A percentile compares a stretch with the other conserved stretches of the same genome.
These are phyloP conservation scores for Charaxes varanes DNA, from an alignment of 1,140 invertebrate species.

Conservation along the genomic window DNA sequence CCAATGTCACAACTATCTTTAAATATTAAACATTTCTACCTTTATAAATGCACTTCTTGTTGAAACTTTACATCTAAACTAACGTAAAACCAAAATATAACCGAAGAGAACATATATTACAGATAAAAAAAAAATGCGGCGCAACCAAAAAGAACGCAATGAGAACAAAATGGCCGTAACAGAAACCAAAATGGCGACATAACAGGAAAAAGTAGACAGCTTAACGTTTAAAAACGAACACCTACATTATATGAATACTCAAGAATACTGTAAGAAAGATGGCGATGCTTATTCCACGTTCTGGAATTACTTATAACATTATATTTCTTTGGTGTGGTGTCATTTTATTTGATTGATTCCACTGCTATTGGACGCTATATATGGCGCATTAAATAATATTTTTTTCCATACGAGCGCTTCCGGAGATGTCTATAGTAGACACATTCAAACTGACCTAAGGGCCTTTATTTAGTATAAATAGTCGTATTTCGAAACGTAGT, in stretches of 20 bases:
- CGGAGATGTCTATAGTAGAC: too few species aligned
- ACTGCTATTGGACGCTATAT: slow-evolving; percentile 65
- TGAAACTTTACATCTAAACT: slow-evolving; percentile 50
- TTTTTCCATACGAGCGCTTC: slow-evolving; percentile 5
- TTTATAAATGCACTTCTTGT: slow-evolving; percentile 72
- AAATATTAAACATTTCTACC: slow-evolving; percentile 64
- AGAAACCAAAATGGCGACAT: slow-evolving; percentile 15
- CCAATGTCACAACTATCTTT: slow-evolving; percentile 50
- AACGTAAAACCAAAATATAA: slow-evolving; percentile 37
- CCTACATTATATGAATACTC: slow-evolving; percentile 52
- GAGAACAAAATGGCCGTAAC: slow-evolving; percentile 19
- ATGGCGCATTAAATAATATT: slow-evolving; percentile 30
- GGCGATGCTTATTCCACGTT: slow-evolving; percentile 50
- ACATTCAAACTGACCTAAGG: too few species aligned
- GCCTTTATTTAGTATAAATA: too few species aligned
- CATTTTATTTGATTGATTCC: slow-evolving; percentile 49
- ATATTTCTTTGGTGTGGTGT: slow-evolving; percentile 70
- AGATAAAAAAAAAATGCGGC: slow-evolving; percentile 18
- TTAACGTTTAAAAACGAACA: slow-evolving; percentile 38
- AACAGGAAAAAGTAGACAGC: slow-evolving; percentile 19
- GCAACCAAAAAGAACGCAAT: slow-evolving; percentile 16
- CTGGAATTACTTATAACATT: slow-evolving; percentile 49
- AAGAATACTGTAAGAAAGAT: slow-evolving; percentile 64
- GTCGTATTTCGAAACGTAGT: too few species aligned
- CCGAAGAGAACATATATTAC: slow-evolving; percentile 15